Conservation (phyloP, 2,888 invertebrate genomes). For the Tenodera sinensis region DNA sequence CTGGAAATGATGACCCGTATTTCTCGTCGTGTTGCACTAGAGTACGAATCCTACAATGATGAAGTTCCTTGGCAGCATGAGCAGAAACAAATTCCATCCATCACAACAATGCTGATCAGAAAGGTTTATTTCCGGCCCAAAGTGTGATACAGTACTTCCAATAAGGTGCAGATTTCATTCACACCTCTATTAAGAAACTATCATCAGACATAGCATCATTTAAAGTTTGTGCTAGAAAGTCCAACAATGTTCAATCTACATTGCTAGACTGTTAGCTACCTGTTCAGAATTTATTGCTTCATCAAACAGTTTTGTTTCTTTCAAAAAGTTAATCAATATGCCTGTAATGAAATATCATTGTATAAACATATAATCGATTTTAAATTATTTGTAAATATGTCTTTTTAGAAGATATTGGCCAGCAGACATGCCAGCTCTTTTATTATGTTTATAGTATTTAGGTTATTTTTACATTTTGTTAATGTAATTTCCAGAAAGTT, state of each 20-base stretch:
- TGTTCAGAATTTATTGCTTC: not conserved
- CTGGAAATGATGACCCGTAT: conserved; percentile 60
- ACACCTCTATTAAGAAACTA: not conserved
- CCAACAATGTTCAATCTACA: not conserved
- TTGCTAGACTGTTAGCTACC: not conserved
- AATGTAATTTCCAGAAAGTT: not conserved
- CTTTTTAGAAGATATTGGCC: not conserved
- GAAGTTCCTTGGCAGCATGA: conserved; percentile 42
- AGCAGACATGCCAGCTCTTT: not conserved
- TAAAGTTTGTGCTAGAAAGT: not conserved
- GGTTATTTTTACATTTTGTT: not conserved
- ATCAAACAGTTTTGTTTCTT: not conserved
- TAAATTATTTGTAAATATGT: not conserved
- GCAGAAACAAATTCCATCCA: conserved; percentile 67
- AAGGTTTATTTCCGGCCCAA: conserved; percentile 47
- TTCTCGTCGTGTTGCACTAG: conserved; percentile 60
- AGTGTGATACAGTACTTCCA: not conserved
- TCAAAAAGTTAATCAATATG: not conserved
- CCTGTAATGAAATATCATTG: not conserved
- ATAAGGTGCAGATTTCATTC: not conserved
- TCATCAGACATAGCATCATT: not conserved
- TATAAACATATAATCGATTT: not conserved
- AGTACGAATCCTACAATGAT: conserved; percentile 55
- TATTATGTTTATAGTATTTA: not conserved
- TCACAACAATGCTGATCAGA: conserved; percentile 63